phyloP scores from a whole-genome alignment of 2,797 vertebrate genomes.

The Capromys pilorides region DNA sequence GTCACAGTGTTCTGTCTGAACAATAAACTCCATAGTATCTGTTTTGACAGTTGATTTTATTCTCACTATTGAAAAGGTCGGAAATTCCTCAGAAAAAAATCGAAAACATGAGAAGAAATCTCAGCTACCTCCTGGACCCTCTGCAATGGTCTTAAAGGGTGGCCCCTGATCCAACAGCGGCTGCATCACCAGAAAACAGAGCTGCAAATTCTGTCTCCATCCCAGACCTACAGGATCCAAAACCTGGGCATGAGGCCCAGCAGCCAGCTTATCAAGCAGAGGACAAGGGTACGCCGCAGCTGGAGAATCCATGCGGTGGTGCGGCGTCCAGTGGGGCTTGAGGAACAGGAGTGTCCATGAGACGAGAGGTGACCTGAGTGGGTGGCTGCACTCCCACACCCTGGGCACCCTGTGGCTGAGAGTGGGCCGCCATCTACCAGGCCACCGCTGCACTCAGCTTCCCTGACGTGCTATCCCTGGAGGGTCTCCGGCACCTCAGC shows the following conservation, averaged over 20 bases:
- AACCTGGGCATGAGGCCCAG: neutral
- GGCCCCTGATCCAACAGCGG: neutral
- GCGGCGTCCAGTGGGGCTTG: too few species aligned
- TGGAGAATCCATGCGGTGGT: rapidly evolving
- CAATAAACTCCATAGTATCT: neutral
- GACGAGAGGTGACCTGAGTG: neutral
- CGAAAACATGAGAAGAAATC: neutral
- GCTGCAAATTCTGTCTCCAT: neutral
- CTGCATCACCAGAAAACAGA: neutral
- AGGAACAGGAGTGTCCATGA: rapidly evolving
- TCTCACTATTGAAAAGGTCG: constrained; percentile 25
- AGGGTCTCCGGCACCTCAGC: neutral
- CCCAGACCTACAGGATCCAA: neutral
- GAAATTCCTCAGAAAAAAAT: constrained; percentile 17
- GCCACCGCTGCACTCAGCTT: neutral
- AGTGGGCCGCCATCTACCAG: neutral
- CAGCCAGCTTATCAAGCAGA: neutral
- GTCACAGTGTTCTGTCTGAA: neutral
- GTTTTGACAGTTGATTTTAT: neutral
- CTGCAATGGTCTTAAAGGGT: neutral
- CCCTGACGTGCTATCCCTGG: neutral
- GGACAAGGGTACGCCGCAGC: neutral
- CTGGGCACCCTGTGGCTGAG: neutral
- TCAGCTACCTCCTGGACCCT: neutral
- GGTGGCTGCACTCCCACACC: rapidly evolving